A percentile compares a stretch with the other conserved stretches of the same genome.
Evolutionary conservation across 1,140 invertebrate genomes (phyloP).

Genomic region (Episyrphus balteatus): DNA sequence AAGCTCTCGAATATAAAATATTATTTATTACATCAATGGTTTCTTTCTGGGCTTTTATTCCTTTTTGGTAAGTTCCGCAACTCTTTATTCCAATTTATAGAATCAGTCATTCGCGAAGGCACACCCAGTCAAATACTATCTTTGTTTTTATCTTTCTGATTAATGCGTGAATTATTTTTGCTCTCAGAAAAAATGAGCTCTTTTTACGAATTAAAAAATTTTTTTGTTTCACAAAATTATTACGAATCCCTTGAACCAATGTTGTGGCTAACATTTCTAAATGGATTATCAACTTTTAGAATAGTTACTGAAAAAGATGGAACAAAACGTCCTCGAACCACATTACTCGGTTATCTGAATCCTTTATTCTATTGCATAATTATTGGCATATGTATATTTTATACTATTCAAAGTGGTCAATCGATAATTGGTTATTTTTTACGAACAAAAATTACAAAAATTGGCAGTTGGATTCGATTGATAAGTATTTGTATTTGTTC

Average conservation of each 20-base stretch:
- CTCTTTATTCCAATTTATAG: no score
- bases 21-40: no score
- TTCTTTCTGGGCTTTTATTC: no score
- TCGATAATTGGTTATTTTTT: conserved; percentile 31
- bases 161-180: no score
- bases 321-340: conserved; percentile 19
- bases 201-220: neutral
- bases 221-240: conserved; percentile 17
- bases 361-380: conserved; percentile 19
- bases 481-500: conserved; percentile 25
- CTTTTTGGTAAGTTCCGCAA: no score
- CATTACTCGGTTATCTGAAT: conserved; percentile 22
- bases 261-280: conserved; percentile 24
- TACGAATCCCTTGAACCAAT: conserved; percentile 27
- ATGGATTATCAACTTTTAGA: conserved; percentile 24
- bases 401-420: conserved; percentile 17
- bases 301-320: conserved; percentile 22
- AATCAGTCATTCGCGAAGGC: conserved; percentile 16
- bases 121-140: neutral
- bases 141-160: no score
- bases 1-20: no score
- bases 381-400: conserved; percentile 24
- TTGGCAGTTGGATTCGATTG: conserved; percentile 24
- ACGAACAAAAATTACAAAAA: conserved; percentile 22
- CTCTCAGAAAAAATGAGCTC: no score